Conservation (phyloP, 2,113 vertebrate genomes). For the Polypterus senegalus region DNA sequence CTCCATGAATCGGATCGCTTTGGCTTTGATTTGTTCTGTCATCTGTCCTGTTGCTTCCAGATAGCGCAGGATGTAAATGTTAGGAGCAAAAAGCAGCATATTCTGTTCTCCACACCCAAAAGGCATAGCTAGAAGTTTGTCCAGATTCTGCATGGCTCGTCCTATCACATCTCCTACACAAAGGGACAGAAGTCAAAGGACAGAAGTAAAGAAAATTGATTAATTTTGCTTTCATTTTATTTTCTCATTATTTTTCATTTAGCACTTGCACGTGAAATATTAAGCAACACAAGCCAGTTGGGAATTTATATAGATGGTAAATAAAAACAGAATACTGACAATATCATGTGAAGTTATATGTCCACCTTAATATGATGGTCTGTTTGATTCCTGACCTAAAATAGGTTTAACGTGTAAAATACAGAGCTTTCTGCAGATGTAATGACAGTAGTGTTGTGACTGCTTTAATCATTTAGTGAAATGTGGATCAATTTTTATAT, state of each 20-base stretch:
- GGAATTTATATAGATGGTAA: too few species aligned
- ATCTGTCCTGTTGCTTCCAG: slow-evolving; percentile 55
- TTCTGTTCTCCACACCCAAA: slow-evolving; percentile 72
- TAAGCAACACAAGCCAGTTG: too few species aligned
- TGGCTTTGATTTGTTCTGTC: slow-evolving; percentile 38
- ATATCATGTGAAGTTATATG: slow-evolving; percentile 35
- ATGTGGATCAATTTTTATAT: slow-evolving; percentile 34
- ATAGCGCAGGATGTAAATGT: slow-evolving; percentile 67
- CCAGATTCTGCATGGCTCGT: slow-evolving; percentile 51
- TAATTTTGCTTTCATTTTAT: too few species aligned
- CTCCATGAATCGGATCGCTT: slow-evolving; percentile 43
- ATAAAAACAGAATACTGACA: too few species aligned
- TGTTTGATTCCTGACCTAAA: slow-evolving; percentile 49
- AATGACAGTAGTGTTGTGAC: too few species aligned
- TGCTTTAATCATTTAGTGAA: slow-evolving; percentile 37
- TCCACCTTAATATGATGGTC: slow-evolving; percentile 52
- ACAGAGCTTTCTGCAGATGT: too few species aligned
- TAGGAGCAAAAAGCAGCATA: slow-evolving; percentile 68
- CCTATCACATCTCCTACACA: slow-evolving; percentile 64
- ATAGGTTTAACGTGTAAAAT: too few species aligned
- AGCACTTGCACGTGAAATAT: too few species aligned
- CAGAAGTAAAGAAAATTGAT: too few species aligned
- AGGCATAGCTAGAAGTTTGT: slow-evolving; percentile 53
- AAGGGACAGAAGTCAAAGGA: neutral
- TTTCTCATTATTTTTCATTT: too few species aligned